phyloP scores from a whole-genome alignment of 1,140 invertebrate species.

The Drosophila kepulauana region DNA sequence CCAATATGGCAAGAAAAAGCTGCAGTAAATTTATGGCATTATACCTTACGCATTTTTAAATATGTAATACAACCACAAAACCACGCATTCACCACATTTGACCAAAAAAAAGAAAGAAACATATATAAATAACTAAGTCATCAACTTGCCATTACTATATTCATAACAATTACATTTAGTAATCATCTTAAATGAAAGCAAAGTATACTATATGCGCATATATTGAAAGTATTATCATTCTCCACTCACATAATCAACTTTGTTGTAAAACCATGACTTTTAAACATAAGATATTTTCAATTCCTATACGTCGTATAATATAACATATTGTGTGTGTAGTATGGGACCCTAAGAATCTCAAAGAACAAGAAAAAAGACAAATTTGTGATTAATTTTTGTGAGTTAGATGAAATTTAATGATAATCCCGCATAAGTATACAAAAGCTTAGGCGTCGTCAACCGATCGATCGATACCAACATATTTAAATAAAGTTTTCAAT shows the following conservation, averaged over 20 bases:
- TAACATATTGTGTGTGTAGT: constrained; percentile 19
- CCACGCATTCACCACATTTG: constrained; percentile 43
- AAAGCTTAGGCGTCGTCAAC: constrained; percentile 60
- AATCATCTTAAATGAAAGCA: constrained; percentile 38
- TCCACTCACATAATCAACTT: not conserved
- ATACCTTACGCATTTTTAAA: constrained; percentile 12
- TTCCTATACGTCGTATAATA: constrained; percentile 21
- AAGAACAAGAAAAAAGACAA: constrained; percentile 52
- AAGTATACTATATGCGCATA: constrained; percentile 37
- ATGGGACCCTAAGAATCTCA: constrained; percentile 35
- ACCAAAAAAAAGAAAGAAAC: constrained; percentile 56
- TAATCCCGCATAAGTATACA: constrained; percentile 67
- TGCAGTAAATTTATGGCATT: constrained; percentile 57
- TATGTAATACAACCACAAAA: not conserved
- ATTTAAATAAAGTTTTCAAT: constrained; percentile 73
- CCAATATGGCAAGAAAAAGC: constrained; percentile 67
- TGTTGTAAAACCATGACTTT: constrained; percentile 22
- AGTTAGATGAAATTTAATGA: constrained; percentile 77
- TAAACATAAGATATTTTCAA: constrained; percentile 26
- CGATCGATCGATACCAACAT: constrained; percentile 34
- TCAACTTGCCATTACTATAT: constrained; percentile 53
- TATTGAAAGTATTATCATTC: constrained; percentile 52
- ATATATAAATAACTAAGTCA: constrained; percentile 59
- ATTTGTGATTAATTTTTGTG: constrained; percentile 77
- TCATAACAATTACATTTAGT: constrained; percentile 34